Percentiles rank a stretch among this genome's conserved stretches.
These are phyloP conservation scores for Fregata magnificens DNA, from an alignment of 2,113 vertebrate genomes.

Conservation along the genomic window DNA sequence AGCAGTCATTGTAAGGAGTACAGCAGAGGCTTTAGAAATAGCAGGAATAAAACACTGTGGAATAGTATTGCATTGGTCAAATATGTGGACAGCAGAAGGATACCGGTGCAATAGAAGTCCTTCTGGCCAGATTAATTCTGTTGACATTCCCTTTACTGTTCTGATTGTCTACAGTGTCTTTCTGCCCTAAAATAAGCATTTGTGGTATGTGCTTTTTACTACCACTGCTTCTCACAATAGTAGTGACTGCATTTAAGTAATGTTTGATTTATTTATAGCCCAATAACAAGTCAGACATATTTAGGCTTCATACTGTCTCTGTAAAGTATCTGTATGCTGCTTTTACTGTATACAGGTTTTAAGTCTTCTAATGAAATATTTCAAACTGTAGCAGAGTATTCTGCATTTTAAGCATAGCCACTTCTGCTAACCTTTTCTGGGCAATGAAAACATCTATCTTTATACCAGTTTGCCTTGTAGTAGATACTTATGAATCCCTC, in stretches of 20 bases:
- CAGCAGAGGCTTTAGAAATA: not conserved
- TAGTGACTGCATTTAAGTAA: not conserved
- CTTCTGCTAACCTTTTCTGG: not conserved
- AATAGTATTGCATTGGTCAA: not conserved
- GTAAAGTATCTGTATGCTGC: not conserved
- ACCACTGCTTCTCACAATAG: not conserved
- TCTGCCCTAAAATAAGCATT: not conserved
- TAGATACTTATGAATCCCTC: accelerated
- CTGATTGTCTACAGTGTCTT: not conserved
- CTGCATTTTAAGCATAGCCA: not conserved
- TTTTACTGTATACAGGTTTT: not conserved
- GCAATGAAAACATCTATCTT: not conserved
- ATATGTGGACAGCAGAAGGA: not conserved
- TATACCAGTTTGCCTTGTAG: not conserved
- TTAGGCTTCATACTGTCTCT: not conserved
- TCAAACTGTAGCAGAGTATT: not conserved
- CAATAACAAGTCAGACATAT: not conserved
- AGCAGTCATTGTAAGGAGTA: not conserved
- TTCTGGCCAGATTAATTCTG: not conserved
- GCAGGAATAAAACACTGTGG: not conserved
- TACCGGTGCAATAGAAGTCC: not conserved
- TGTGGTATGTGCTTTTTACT: not conserved
- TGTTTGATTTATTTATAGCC: not conserved
- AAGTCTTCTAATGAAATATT: not conserved
- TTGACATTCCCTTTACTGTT: not conserved